Evolutionary conservation across 1,140 invertebrate species (phyloP), one percentile per base, ranked within the genome.

Genomic region (Bombus sylvicola): DNA sequence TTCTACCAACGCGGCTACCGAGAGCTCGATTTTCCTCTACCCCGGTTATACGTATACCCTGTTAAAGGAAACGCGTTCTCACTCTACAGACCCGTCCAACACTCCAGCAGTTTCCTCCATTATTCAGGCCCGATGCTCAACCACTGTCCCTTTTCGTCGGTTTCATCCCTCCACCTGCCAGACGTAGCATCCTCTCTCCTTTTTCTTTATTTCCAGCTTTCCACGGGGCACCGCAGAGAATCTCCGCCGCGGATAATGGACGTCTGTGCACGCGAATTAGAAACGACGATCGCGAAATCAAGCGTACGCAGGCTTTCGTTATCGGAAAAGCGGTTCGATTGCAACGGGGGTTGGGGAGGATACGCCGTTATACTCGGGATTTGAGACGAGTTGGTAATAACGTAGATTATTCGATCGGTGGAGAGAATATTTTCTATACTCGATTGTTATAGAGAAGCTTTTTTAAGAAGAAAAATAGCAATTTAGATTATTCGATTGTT

Each of bases 101-200:
- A 83, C 73, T 83, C 81, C 34, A 72, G 80, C 83, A 68, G 71
- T 83, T 88, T 91, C 81, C 82, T 92, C 92, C 93, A 94, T 94
- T 94, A 94, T 95, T 95, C 92, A 94, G 89, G 80, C 89, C 81
- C 92, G 93, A 94, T 94, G 92, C 93, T 94, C 93, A 92, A 92
- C 93, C 90, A 92, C 90, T 92, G 91, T 94, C 91, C 92, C 91
- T 92, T 92, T 92, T 92, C 85, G 87, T 79, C 74, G 62, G 53
- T 75, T 73, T 72, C 72, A 78, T 74, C 81, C 89, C 81, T 72
- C 69, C 12, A 39, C 37, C 28, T 72, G 12, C 41, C 28, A 18
- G 64, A 6, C 13, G 1, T 72, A 12, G 69, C 73, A 25, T 68
- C 31, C 10, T 28, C 71, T 53, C 28, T 28, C 25, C 25, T 37